Evolutionary conservation across 1,140 invertebrate genomes (phyloP).

Genomic region (Leptoteleia sp.): DNA sequence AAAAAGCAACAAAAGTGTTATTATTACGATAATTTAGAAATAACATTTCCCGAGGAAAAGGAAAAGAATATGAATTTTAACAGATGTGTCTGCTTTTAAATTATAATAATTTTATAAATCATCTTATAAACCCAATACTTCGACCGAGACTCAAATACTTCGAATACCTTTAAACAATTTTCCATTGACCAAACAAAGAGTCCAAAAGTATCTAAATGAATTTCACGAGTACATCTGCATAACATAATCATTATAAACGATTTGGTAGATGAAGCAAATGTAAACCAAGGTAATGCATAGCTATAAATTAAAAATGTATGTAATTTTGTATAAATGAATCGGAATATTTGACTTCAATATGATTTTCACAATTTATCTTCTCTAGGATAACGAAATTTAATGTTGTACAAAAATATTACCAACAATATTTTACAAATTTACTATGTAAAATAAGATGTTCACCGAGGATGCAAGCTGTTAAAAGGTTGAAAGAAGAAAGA

Average conservation of each 20-base stretch:
- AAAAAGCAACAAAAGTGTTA: too few species aligned
- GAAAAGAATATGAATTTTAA: too few species aligned
- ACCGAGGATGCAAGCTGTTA: background rate
- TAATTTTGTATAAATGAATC: background rate
- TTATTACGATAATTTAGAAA: too few species aligned
- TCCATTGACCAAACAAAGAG: background rate
- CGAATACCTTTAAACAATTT: background rate
- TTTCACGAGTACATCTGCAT: background rate
- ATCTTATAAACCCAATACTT: too few species aligned
- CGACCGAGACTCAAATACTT: too few species aligned
- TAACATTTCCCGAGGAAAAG: too few species aligned
- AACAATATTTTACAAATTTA: background rate
- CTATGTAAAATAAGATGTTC: background rate
- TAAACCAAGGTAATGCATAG: background rate
- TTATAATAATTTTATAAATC: too few species aligned
- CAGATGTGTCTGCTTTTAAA: too few species aligned
- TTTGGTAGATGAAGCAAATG: background rate
- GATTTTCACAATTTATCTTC: background rate
- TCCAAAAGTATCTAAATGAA: background rate
- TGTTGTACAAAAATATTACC: background rate
- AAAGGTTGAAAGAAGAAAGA: background rate
- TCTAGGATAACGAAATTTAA: background rate
- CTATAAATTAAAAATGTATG: conserved; percentile 1
- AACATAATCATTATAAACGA: background rate
- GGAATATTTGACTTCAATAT: too few species aligned